Evolutionary conservation across 2,888 invertebrate species (phyloP).

Genomic region (Clusia tigrina): DNA sequence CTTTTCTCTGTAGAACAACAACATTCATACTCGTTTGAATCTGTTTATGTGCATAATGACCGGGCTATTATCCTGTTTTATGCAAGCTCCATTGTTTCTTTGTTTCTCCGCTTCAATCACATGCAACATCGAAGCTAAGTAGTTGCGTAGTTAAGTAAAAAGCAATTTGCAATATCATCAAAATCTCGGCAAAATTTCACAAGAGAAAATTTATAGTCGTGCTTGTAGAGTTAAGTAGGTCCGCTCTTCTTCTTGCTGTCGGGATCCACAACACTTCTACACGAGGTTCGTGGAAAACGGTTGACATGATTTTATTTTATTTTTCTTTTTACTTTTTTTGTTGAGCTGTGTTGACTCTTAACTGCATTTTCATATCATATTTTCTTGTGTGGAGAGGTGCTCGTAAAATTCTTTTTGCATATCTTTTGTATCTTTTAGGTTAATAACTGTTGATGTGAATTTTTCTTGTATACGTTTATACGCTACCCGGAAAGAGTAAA

Average conservation of each 20-base stretch:
- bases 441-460: not conserved
- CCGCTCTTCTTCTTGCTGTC: not conserved
- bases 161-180: constrained; percentile 21
- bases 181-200: not conserved
- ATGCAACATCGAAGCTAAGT: not conserved
- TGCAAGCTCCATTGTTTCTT: not conserved
- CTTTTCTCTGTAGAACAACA: no score
- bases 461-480: not conserved
- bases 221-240: not conserved
- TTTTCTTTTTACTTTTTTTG: constrained; percentile 10
- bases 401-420: not conserved
- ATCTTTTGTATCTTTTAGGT: not conserved
- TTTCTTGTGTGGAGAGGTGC: not conserved
- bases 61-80: not conserved
- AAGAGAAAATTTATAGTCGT: no score
- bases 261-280: not conserved
- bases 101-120: not conserved
- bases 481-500: not conserved
- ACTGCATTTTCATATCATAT: not conserved
- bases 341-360: not conserved
- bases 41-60: no score
- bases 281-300: constrained; percentile 5
- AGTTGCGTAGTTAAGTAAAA: constrained; percentile 14
- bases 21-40: not conserved
- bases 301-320: constrained; percentile 22